Evolutionary conservation across 2,113 vertebrate genomes (phyloP).

Genomic region (Thamnophis sirtalis): DNA sequence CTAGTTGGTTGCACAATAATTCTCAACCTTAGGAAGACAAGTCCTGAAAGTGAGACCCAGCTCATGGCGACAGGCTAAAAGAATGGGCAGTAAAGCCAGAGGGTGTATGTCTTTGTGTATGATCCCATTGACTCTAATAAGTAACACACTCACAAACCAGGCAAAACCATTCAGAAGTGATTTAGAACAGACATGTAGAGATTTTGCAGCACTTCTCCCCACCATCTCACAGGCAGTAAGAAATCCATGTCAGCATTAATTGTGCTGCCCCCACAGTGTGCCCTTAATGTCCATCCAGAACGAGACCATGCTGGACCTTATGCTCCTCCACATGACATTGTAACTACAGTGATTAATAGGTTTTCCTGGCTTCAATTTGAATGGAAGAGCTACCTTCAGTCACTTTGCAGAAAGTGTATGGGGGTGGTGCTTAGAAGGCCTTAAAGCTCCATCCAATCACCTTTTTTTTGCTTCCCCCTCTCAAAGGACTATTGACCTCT

Average conservation of each 20-base stretch:
- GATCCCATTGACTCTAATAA: neutral
- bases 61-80: neutral
- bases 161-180: neutral
- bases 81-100: neutral
- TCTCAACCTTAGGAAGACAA: neutral
- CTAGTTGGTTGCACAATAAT: neutral
- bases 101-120: neutral
- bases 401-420: neutral
- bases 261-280: neutral
- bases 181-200: neutral
- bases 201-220: neutral
- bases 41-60: neutral
- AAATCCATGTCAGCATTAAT: neutral
- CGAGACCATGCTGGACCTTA: neutral
- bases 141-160: neutral
- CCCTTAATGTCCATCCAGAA: neutral
- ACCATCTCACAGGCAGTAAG: neutral
- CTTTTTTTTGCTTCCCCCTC: neutral
- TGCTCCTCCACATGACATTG: neutral
- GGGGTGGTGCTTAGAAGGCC: neutral
- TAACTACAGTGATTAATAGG: neutral
- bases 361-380: neutral
- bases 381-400: neutral
- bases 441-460: neutral
- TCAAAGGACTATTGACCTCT: neutral